Conservation (phyloP, 2,113 vertebrate genomes). For the Progne subis region DNA sequence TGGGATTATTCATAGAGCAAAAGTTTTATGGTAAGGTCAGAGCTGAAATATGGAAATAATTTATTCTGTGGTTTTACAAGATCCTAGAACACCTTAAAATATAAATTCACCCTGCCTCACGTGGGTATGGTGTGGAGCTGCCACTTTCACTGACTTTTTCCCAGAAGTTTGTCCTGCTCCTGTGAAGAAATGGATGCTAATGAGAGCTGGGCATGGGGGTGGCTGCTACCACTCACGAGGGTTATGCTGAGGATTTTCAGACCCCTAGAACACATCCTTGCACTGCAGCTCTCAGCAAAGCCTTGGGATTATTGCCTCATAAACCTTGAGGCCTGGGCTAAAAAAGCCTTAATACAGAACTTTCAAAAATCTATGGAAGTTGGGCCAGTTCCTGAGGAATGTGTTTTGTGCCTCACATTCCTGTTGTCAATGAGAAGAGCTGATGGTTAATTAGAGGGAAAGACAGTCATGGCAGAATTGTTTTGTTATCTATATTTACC, state of each 20-base stretch:
- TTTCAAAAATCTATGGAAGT: neutral
- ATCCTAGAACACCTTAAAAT: neutral
- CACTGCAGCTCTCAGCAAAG: neutral
- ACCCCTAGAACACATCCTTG: neutral
- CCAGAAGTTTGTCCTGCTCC: neutral
- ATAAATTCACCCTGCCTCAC: neutral
- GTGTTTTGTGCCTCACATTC: neutral
- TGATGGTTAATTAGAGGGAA: neutral
- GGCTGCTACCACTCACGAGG: fast-evolving
- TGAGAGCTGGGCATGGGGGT: neutral
- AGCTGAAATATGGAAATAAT: conserved; percentile 52
- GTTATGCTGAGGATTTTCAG: neutral
- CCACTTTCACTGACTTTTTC: neutral
- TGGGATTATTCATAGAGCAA: conserved; percentile 33
- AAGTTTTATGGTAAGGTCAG: conserved; percentile 30
- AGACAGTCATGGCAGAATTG: neutral
- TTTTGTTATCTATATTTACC: neutral
- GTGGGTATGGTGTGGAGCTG: neutral
- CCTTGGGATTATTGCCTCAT: neutral
- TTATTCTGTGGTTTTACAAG: conserved; percentile 41
- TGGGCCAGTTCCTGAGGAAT: neutral
- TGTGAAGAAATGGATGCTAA: neutral
- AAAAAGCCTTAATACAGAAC: neutral
- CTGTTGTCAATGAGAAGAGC: neutral
- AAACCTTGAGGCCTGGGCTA: neutral